Base-by-base conservation (phyloP, 2,888 invertebrate genomes). In the Polydrusus cervinus region DNA sequence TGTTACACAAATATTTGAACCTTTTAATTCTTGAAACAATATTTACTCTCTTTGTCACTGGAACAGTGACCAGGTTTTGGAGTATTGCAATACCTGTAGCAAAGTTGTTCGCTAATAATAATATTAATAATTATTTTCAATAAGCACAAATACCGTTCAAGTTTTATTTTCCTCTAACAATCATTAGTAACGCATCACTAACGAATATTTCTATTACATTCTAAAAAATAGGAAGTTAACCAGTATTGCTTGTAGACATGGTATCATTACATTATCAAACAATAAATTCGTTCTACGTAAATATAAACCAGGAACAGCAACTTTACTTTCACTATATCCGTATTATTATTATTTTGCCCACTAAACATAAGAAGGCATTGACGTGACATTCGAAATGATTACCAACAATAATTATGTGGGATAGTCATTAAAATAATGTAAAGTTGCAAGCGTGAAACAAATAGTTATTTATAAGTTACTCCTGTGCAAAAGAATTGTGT, bases 241-340 rank as follows among this genome's bases (percentile, higher is more conserved):
- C 47, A 7, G 8, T 47, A 47, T 47, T 9, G 47, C 47, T 47
- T 1, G 16, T n/a, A 9, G 13, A 43, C 43, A 43, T 1, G 43
- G n/a, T 43, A 43, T 43, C 34, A 34, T 34, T 34, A 34, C 34
- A 34, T 34, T 34, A 34, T 34, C 34, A 34, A 3, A 43, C 43
- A 47, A 47, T 47, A 47, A 34, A 47, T 45, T 45, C 45, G 6
- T 45, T n/a, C 45, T 45, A 45, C 14, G 47, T 47, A 47, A 60
- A 38, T 40, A 38, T 60, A 60, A 60, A 60, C 57, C n/a, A 60
- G 34, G 30, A 60, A 60, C 55, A 38, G 16, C 25, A 16, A 60
- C 16, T 38, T 60, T 60, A 60, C 57, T 60, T 60, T 60, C 57
- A 60, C 57, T 60, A 60, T 6, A 60, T 60, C 57, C 57, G 57